Evolutionary conservation across 2,113 vertebrate species (phyloP).

Genomic region (Ictalurus furcatus): DNA sequence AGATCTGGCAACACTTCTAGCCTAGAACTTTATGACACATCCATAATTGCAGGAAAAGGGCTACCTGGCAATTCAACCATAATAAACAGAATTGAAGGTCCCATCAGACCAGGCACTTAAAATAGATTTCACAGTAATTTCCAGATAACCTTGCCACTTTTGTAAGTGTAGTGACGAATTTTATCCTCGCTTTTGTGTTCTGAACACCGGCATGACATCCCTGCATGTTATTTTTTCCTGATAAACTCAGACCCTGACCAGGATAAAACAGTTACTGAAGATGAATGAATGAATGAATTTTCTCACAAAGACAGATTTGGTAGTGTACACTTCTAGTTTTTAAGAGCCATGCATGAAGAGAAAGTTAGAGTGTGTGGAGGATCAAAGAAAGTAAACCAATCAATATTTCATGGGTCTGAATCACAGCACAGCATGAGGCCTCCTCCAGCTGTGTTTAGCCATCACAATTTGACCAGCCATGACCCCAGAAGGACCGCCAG

Average conservation of each 20-base stretch:
- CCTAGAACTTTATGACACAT: not conserved
- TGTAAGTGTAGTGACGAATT: not conserved
- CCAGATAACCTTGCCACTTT: conserved; percentile 1
- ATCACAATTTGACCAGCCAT: not conserved
- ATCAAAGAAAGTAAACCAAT: conserved; percentile 19
- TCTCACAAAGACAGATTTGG: not conserved
- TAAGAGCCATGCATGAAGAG: not conserved
- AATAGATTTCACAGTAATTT: conserved; percentile 8
- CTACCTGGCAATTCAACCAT: not conserved
- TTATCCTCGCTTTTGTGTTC: not conserved
- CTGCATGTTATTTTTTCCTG: not conserved
- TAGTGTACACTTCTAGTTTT: not conserved
- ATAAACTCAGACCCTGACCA: not conserved
- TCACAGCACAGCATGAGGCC: conserved; percentile 36
- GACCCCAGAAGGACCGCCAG: not conserved
- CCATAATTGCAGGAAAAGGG: not conserved
- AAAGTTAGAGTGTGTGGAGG: not conserved
- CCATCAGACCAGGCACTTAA: not conserved
- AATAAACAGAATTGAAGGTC: conserved; percentile 7
- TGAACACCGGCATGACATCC: not conserved
- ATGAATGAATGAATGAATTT: not conserved
- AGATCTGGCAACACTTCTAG: not conserved
- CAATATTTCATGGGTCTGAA: conserved; percentile 59
- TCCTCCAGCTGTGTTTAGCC: not conserved
- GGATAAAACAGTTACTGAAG: not conserved